phyloP scores from a whole-genome alignment of 2,113 vertebrate species.

The Sakesphorus luctuosus region DNA sequence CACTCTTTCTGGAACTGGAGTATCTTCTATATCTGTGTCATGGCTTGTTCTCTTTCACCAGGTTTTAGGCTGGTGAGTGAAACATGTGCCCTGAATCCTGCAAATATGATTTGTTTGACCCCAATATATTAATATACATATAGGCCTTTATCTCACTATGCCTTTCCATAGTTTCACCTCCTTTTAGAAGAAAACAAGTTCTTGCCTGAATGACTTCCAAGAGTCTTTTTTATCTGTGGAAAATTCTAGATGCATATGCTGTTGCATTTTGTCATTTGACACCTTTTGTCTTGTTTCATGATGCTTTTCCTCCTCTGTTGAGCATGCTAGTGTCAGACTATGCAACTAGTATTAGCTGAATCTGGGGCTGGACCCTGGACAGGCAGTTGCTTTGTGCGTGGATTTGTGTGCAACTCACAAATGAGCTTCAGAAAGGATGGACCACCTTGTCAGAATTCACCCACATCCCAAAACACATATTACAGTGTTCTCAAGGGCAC shows the following conservation, averaged over 20 bases:
- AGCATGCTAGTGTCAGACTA: not conserved
- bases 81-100: fast-evolving
- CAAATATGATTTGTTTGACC: not conserved
- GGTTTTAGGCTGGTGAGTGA: not conserved
- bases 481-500: not conserved
- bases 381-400: fast-evolving
- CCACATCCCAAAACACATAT: not conserved
- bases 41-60: not conserved
- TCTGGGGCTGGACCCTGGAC: not conserved
- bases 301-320: not conserved
- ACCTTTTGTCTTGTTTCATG: not conserved
- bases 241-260: not conserved
- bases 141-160: not conserved
- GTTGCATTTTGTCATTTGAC: not conserved
- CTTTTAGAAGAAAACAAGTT: not conserved
- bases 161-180: not conserved
- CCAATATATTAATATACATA: not conserved
- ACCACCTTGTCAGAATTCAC: not conserved
- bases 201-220: not conserved
- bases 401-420: not conserved
- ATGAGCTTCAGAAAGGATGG: not conserved
- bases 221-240: not conserved
- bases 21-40: not conserved
- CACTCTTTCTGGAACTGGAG: not conserved
- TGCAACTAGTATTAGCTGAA: not conserved